Conservation (phyloP, 2,888 invertebrate genomes). For the Chrysomela aeneicollis region DNA sequence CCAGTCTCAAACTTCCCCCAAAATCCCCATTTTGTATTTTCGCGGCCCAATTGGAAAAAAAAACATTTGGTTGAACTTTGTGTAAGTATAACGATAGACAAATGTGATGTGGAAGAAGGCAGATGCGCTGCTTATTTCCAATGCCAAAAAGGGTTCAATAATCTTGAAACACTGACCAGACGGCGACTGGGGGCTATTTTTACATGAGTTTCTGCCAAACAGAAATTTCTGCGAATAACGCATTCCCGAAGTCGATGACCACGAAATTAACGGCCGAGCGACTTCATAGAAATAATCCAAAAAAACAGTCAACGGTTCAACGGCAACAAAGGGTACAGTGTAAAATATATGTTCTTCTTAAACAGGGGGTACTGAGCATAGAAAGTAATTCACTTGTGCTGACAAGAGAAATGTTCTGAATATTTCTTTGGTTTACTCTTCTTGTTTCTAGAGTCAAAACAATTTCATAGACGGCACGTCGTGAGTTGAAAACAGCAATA, state of each 20-base stretch:
- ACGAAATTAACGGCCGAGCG: conserved; percentile 13
- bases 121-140: conserved; percentile 41
- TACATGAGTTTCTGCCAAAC: conserved; percentile 48
- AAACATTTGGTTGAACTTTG: background rate
- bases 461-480: too few relatives aligned
- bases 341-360: too few relatives aligned
- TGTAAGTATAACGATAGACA: background rate
- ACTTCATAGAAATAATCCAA: background rate
- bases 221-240: conserved; percentile 50
- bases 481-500: too few relatives aligned
- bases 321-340: too few relatives aligned
- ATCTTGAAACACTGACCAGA: conserved; percentile 60
- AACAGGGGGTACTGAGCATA: too few relatives aligned
- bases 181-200: conserved; percentile 55
- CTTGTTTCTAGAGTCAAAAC: too few relatives aligned
- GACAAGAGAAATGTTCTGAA: too few relatives aligned
- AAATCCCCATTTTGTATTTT: background rate
- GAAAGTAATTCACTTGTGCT: too few relatives aligned
- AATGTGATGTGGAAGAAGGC: conserved; percentile 6
- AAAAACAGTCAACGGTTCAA: background rate
- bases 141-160: conserved; percentile 57
- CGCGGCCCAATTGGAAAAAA: background rate
- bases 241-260: conserved; percentile 49
- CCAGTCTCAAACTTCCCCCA: too few relatives aligned
- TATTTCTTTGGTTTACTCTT: too few relatives aligned